phyloP scores from a whole-genome alignment of 2,797 vertebrate genomes.

The Arnoldichthys spilopterus region DNA sequence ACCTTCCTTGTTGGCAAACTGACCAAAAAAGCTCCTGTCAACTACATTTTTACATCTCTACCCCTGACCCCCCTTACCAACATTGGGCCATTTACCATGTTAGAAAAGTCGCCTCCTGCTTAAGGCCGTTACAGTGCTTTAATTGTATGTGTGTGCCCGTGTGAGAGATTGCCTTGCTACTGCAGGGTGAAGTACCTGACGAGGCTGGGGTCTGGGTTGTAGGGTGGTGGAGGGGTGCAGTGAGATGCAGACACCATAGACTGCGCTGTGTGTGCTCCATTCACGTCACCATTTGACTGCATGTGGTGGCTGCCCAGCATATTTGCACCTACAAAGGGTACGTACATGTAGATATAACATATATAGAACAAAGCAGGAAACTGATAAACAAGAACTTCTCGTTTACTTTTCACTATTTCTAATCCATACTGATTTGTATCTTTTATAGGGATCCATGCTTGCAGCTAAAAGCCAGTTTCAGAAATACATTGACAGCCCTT shows the following conservation, averaged over 20 bases:
- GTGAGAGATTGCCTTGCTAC: slow-evolving; percentile 71
- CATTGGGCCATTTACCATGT: too few species aligned
- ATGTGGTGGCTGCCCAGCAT: slow-evolving; percentile 90
- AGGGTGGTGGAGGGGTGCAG: slow-evolving; percentile 95
- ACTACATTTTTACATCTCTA: too few species aligned
- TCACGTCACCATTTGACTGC: slow-evolving; percentile 91
- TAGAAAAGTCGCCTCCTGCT: too few species aligned
- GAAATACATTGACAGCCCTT: not conserved
- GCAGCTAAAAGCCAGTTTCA: not conserved
- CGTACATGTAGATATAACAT: not conserved
- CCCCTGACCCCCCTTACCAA: too few species aligned
- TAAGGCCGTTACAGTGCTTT: slow-evolving; percentile 3
- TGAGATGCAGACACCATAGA: slow-evolving; percentile 91
- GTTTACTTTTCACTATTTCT: too few species aligned
- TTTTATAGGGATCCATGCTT: too few species aligned
- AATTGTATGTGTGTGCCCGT: slow-evolving; percentile 22
- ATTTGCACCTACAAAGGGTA: slow-evolving; percentile 79
- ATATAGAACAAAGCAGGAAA: not conserved
- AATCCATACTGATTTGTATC: too few species aligned
- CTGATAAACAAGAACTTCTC: too few species aligned
- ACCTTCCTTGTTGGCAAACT: too few species aligned
- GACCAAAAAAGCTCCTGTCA: too few species aligned
- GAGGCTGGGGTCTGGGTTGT: slow-evolving; percentile 95
- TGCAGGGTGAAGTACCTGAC: slow-evolving; percentile 91
- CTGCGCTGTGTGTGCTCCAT: slow-evolving; percentile 88